A percentile compares a stretch with the other conserved stretches of the same genome.
phyloP scores from a whole-genome alignment of 2,797 vertebrate genomes.

The Melanotaenia maccullochi region DNA sequence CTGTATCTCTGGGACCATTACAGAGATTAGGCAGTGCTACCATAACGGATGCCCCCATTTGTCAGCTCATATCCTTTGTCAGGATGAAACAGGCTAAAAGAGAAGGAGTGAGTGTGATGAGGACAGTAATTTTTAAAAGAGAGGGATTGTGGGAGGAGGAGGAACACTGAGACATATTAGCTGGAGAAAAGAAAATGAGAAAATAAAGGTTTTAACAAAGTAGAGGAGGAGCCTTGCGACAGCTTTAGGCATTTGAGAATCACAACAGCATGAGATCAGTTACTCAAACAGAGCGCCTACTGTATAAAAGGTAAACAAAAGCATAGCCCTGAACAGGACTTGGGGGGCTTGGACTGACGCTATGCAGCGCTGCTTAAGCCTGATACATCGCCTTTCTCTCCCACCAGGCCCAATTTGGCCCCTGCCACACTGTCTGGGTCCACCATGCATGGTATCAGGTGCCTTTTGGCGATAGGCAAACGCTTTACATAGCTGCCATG shows the following conservation, averaged over 20 bases:
- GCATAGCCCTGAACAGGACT: slow-evolving; percentile 3
- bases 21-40: slow-evolving; percentile 87
- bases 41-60: slow-evolving; percentile 86
- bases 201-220: slow-evolving; percentile 26
- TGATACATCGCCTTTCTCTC: slow-evolving; percentile 24
- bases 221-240: slow-evolving; percentile 11
- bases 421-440: slow-evolving; percentile 65
- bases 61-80: slow-evolving; percentile 86
- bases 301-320: neutral
- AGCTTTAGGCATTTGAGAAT: slow-evolving; percentile 19
- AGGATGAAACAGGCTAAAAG: slow-evolving; percentile 76
- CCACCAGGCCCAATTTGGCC: slow-evolving; percentile 59
- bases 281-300: neutral
- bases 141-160: slow-evolving; percentile 16
- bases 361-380: slow-evolving; percentile 11
- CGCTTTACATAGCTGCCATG: slow-evolving; percentile 71
- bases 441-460: slow-evolving; percentile 82
- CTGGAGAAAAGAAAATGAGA: slow-evolving; percentile 9
- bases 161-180: slow-evolving; percentile 17
- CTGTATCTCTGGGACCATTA: slow-evolving; percentile 87
- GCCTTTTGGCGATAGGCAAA: slow-evolving; percentile 86
- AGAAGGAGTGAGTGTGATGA: slow-evolving; percentile 61
- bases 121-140: slow-evolving; percentile 31
- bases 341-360: slow-evolving; percentile 21
- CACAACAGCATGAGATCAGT: neutral